phyloP scores from a whole-genome alignment of 2,888 invertebrate genomes.

The Drosophila nr. medialis region DNA sequence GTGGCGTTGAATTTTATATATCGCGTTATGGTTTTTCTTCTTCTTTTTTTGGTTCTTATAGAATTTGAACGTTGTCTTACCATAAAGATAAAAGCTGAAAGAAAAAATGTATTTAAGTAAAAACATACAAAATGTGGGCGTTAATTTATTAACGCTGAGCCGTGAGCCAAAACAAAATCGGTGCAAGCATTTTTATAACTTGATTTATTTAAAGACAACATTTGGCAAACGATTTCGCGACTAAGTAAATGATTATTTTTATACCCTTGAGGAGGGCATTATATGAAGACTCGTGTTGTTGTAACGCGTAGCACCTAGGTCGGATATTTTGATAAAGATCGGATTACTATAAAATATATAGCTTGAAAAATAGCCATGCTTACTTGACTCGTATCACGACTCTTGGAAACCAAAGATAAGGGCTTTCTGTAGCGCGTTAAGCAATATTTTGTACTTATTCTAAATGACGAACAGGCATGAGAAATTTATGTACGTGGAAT shows the following conservation, averaged over 20 bases:
- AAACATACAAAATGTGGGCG: slow-evolving; percentile 54
- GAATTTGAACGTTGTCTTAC: slow-evolving; percentile 52
- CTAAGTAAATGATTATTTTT: slow-evolving; percentile 58
- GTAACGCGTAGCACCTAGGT: background rate
- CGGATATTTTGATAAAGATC: slow-evolving; percentile 11
- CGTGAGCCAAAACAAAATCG: slow-evolving; percentile 71
- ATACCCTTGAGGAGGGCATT: slow-evolving; percentile 31
- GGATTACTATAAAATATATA: slow-evolving; percentile 9
- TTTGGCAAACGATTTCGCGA: slow-evolving; percentile 64
- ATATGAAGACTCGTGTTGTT: slow-evolving; percentile 10
- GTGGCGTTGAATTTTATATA: slow-evolving; percentile 41
- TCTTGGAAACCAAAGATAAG: background rate
- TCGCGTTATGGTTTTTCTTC: slow-evolving; percentile 32
- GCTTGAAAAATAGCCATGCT: background rate
- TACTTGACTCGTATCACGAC: background rate
- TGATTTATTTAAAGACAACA: slow-evolving; percentile 75
- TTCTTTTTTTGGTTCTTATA: slow-evolving; percentile 29
- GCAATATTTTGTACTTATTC: background rate
- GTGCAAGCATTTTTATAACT: slow-evolving; percentile 75
- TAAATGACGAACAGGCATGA: background rate
- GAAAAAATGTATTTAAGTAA: slow-evolving; percentile 15
- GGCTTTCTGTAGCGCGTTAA: background rate
- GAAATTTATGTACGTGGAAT: background rate
- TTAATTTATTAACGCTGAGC: slow-evolving; percentile 70
- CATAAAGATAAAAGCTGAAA: slow-evolving; percentile 66